These are phyloP conservation scores for Tyrophagus putrescentiae DNA, from an alignment of 1,140 invertebrate species.

Conservation along the genomic window DNA sequence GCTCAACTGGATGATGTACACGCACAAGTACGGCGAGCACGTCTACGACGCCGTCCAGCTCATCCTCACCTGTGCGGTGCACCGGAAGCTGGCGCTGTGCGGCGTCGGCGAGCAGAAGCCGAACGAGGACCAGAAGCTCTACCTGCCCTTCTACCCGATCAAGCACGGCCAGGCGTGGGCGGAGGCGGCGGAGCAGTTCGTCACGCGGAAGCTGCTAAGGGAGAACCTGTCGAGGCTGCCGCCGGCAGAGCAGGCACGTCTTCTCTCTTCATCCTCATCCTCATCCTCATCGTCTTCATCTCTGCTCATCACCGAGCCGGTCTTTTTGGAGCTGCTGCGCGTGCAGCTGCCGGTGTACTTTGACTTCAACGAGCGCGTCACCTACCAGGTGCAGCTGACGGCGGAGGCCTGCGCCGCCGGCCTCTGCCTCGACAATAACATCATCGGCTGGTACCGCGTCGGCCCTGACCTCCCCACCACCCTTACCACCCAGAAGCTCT, in stretches of 20 bases:
- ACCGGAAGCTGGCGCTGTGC: constrained; percentile 6
- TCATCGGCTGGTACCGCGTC: constrained; percentile 5
- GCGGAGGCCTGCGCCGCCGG: neutral
- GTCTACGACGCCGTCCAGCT: neutral
- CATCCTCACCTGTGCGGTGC: constrained; percentile 4
- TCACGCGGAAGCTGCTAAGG: no score
- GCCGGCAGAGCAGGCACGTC: neutral
- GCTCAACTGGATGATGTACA: no score
- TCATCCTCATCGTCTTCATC: no score
- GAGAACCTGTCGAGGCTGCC: neutral
- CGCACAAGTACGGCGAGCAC: constrained; percentile 8
- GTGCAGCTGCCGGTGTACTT: constrained; percentile 21
- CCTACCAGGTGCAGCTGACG: constrained; percentile 16
- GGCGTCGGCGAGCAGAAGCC: neutral
- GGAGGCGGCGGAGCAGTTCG: neutral
- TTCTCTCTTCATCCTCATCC: neutral
- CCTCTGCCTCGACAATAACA: constrained; percentile 15
- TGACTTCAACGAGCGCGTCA: constrained; percentile 21
- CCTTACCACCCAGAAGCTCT: constrained; percentile 1
- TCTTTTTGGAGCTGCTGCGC: constrained; percentile 22
- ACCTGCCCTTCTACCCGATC: constrained; percentile 8
- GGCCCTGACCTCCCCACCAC: neutral
- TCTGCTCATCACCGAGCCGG: constrained; percentile 6
- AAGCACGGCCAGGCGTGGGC: neutral
- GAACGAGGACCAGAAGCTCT: constrained; percentile 8